These are phyloP conservation scores for Pantherophis alleghaniensis DNA, from an alignment of 2,797 vertebrate genomes.

Conservation along the genomic window DNA sequence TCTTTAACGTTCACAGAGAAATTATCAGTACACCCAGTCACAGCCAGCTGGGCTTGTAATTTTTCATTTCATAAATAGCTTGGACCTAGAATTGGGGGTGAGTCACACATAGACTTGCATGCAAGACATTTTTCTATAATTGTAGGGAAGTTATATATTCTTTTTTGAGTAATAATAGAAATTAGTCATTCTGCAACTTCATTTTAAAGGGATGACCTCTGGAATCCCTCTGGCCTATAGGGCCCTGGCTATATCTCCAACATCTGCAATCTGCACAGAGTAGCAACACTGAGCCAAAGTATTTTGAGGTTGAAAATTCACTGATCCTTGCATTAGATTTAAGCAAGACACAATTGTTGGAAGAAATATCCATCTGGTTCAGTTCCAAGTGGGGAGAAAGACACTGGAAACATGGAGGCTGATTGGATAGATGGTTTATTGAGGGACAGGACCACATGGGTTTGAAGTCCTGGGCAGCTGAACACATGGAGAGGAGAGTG, in stretches of 20 bases:
- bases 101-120: background rate
- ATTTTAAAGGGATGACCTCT: background rate
- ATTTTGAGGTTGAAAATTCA: background rate
- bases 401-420: too few species aligned
- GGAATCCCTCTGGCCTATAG: background rate
- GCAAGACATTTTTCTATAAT: background rate
- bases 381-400: too few species aligned
- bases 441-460: too few species aligned
- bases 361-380: too few species aligned
- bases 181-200: background rate
- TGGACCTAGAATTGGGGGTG: background rate
- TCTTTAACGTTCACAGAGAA: conserved; percentile 1
- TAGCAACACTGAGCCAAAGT: background rate
- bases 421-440: too few species aligned
- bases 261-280: background rate
- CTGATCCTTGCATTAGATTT: background rate
- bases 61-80: background rate
- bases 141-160: background rate
- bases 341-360: background rate
- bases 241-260: background rate
- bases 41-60: background rate
- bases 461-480: too few species aligned
- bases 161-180: background rate
- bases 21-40: background rate
- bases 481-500: too few species aligned